Evolutionary conservation across 92 coral and sea anemone species (phyloP).

Genomic region (Siderastrea siderea): DNA sequence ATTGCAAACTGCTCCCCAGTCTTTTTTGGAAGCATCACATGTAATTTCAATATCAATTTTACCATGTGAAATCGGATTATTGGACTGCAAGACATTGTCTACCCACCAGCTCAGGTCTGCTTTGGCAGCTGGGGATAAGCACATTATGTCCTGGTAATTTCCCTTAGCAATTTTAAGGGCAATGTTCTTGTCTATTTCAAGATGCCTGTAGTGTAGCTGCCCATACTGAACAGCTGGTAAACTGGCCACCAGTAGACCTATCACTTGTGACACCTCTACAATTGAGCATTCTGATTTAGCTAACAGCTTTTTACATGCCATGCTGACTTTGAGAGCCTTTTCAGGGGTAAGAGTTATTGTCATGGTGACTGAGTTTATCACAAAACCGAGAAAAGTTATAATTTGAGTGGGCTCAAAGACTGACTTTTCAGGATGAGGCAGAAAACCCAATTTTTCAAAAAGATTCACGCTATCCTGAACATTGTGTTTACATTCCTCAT

Average conservation of each 20-base stretch:
- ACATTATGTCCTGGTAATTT: constrained; percentile 26
- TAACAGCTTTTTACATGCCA: constrained; percentile 20
- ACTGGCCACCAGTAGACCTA: constrained; percentile 48
- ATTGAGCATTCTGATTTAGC: constrained; percentile 5
- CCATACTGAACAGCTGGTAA: constrained; percentile 63
- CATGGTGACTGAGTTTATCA: constrained; percentile 25
- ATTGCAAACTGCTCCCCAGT: constrained; percentile 59
- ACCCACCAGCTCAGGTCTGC: constrained; percentile 46
- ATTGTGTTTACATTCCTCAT: constrained; percentile 35
- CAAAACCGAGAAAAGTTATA: constrained; percentile 32
- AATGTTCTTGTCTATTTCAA: constrained; percentile 50
- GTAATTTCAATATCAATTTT: constrained; percentile 21
- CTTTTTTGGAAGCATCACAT: constrained; percentile 50
- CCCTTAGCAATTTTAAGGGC: constrained; percentile 50
- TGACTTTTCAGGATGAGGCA: constrained; percentile 35
- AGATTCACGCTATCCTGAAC: constrained; percentile 25
- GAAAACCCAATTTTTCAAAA: constrained; percentile 19
- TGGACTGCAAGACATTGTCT: constrained; percentile 1
- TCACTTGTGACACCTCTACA: constrained; percentile 1
- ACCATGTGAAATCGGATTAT: constrained; percentile 10
- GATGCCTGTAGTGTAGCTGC: constrained; percentile 43
- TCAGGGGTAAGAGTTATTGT: constrained; percentile 17
- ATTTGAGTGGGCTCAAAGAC: constrained; percentile 37
- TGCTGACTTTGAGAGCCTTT: constrained; percentile 18
- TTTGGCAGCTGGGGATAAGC: constrained; percentile 39